A percentile compares a stretch with the other conserved stretches of the same genome.
These are phyloP conservation scores for Leucozona laternaria DNA, from an alignment of 2,888 invertebrate species.

Conservation along the genomic window DNA sequence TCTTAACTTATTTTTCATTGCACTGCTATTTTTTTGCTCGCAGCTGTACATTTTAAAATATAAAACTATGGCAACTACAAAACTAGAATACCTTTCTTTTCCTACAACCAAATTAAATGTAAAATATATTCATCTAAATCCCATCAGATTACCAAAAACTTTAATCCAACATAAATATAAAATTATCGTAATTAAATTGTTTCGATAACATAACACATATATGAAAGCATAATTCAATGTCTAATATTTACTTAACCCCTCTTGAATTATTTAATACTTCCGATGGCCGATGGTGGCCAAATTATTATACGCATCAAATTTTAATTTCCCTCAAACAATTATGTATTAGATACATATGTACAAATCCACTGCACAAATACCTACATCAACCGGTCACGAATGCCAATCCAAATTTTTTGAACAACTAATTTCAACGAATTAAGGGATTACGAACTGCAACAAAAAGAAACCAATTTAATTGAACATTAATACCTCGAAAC, in stretches of 20 bases:
- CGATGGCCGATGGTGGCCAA: slow-evolving; percentile 6
- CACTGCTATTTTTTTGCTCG: too few relatives aligned
- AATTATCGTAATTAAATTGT: slow-evolving; percentile 33
- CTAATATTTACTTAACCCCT: slow-evolving; percentile 11
- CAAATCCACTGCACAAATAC: slow-evolving; percentile 22
- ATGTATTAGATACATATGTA: not conserved
- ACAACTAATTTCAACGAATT: slow-evolving; percentile 50
- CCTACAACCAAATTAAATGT: not conserved
- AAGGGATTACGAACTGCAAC: slow-evolving; percentile 44
- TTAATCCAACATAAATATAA: not conserved
- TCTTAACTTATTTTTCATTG: too few relatives aligned
- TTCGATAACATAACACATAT: slow-evolving; percentile 15
- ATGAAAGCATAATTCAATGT: slow-evolving; percentile 11
- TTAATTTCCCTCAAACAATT: slow-evolving; percentile 3
- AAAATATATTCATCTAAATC: not conserved
- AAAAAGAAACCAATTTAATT: slow-evolving; percentile 54
- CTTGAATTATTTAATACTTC: slow-evolving; percentile 29
- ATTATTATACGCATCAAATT: slow-evolving; percentile 3
- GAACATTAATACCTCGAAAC: slow-evolving; percentile 30
- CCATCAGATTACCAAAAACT: slow-evolving; percentile 7
- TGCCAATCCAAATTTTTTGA: not conserved
- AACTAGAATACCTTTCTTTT: too few relatives aligned
- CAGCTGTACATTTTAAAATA: too few relatives aligned
- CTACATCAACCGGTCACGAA: slow-evolving; percentile 15
- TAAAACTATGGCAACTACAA: too few relatives aligned